Evolutionary conservation across 2,888 invertebrate species (phyloP).

Genomic region (Hirtodrosophila cameraria): DNA sequence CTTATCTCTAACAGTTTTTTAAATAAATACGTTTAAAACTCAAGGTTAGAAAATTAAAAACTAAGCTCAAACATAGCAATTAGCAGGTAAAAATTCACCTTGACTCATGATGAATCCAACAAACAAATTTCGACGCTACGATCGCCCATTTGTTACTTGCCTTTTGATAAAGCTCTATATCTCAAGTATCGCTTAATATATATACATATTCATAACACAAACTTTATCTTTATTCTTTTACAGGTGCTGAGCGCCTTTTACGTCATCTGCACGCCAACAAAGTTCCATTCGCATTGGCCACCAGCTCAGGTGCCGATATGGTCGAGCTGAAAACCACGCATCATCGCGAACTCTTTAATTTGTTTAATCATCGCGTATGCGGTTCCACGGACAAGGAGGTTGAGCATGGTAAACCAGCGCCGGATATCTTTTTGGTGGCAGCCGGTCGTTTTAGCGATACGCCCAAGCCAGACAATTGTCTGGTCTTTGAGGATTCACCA

Average conservation of each 20-base stretch:
- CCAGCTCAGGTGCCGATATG: conserved; percentile 91
- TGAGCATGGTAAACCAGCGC: conserved; percentile 93
- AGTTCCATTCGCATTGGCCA: conserved; percentile 94
- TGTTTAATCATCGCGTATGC: conserved; percentile 91
- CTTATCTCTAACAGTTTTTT: no score
- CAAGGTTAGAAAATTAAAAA: no score
- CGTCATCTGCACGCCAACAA: conserved; percentile 89
- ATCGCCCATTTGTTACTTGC: conserved; percentile 38
- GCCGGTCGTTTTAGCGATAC: conserved; percentile 89
- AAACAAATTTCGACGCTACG: no score
- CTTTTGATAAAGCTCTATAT: conserved; percentile 43
- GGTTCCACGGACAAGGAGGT: conserved; percentile 94
- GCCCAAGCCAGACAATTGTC: conserved; percentile 87
- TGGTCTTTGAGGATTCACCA: conserved; percentile 96
- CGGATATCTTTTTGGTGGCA: conserved; percentile 93
- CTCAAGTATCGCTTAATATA: background rate
- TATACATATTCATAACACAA: background rate
- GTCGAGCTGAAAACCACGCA: conserved; percentile 89
- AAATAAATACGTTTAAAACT: no score
- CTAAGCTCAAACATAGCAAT: no score
- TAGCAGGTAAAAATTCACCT: no score
- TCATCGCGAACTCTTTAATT: conserved; percentile 87
- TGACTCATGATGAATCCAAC: no score
- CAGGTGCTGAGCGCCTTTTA: conserved; percentile 92
- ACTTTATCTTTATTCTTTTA: conserved; percentile 58